A percentile compares a stretch with the other conserved stretches of the same genome.
Conservation (phyloP, 2,888 invertebrate genomes). For the Mythimna ferrago region DNA sequence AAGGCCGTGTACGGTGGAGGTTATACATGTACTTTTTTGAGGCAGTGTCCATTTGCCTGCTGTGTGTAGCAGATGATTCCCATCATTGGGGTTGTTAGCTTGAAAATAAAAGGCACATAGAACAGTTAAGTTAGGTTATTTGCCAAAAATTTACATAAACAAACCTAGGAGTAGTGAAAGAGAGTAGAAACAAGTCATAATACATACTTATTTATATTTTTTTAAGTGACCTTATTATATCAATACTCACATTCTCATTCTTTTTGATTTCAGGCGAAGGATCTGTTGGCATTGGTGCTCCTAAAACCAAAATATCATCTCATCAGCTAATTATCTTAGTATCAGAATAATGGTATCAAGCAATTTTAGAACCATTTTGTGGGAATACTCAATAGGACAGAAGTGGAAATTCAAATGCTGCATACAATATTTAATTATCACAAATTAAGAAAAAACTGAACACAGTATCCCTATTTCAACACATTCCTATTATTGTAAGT, state of each 20-base stretch:
- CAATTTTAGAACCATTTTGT: not conserved
- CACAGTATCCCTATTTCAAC: no score
- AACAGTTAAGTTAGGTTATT: slow-evolving; percentile 11
- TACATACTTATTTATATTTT: not conserved
- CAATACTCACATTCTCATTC: slow-evolving; percentile 80
- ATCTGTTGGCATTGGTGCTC: slow-evolving; percentile 75
- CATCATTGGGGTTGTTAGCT: slow-evolving; percentile 23
- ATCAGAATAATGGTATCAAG: no score
- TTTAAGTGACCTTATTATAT: not conserved
- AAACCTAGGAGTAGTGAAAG: not conserved
- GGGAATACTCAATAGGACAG: not conserved
- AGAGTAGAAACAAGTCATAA: no score
- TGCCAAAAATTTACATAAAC: no score
- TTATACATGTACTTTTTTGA: slow-evolving; percentile 37
- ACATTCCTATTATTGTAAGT: no score
- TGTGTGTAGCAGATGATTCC: slow-evolving; percentile 17
- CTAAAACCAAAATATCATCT: slow-evolving; percentile 60
- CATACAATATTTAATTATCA: no score
- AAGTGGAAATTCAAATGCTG: no score
- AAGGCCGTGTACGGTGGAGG: not conserved
- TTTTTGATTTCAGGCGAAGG: slow-evolving; percentile 79
- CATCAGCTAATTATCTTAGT: not conserved
- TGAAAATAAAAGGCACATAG: slow-evolving; percentile 50
- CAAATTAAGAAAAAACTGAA: no score
- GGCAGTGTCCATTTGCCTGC: slow-evolving; percentile 14